Evolutionary conservation across 2,888 invertebrate species (phyloP).

Genomic region (Heliconius sara): DNA sequence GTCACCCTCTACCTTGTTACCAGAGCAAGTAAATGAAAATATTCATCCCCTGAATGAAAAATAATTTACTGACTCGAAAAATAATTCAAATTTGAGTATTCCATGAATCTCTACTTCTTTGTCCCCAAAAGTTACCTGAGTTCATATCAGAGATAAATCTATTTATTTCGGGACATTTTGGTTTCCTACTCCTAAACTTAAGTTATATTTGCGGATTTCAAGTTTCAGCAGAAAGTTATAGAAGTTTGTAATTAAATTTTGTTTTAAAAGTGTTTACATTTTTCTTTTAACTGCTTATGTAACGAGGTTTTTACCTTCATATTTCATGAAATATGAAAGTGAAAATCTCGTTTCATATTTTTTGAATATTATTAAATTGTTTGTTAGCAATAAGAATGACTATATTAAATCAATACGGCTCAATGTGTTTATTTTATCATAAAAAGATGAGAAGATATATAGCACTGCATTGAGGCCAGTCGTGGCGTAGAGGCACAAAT

Average conservation of each 20-base stretch:
- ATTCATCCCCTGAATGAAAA: neutral
- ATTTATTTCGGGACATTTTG: conserved; percentile 40
- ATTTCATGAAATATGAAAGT: no score
- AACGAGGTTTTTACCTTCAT: conserved; percentile 52
- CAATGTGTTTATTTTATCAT: no score
- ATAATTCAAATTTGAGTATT: conserved; percentile 12
- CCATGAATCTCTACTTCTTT: neutral
- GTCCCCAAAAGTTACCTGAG: conserved; percentile 2
- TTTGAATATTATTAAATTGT: no score
- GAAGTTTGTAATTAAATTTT: conserved; percentile 64
- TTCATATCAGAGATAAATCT: conserved; percentile 24
- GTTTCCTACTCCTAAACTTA: conserved; percentile 52
- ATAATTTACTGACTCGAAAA: neutral
- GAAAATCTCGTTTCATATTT: no score
- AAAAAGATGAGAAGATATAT: neutral
- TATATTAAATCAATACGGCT: no score
- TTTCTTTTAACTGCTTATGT: conserved; percentile 70
- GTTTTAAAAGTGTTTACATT: conserved; percentile 57
- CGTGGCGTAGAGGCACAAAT: no score
- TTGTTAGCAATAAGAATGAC: no score
- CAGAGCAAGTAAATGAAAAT: neutral
- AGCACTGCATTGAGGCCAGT: no score
- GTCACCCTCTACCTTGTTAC: neutral
- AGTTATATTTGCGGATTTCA: conserved; percentile 51
- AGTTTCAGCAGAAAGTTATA: conserved; percentile 53